Conservation (phyloP, 2,888 invertebrate genomes). For the Drosophila affinis region DNA sequence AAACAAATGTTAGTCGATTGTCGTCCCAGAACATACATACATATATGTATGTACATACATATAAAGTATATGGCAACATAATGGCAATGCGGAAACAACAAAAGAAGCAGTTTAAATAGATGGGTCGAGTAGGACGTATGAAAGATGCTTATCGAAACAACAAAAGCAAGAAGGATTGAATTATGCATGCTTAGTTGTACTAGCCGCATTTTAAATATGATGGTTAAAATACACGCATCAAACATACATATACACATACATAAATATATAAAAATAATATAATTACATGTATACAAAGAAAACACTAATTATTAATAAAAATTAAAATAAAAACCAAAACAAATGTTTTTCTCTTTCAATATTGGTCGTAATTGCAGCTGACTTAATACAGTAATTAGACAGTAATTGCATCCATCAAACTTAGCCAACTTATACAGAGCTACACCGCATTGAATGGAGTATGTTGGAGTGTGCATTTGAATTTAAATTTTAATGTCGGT, state of each 20-base stretch:
- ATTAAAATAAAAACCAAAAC: conserved; percentile 47
- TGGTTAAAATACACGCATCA: conserved; percentile 35
- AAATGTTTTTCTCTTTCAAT: neutral
- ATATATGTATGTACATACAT: neutral
- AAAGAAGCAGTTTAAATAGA: conserved; percentile 23
- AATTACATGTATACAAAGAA: conserved; percentile 76
- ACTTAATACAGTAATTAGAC: neutral
- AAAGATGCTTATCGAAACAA: conserved; percentile 5
- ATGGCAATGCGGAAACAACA: conserved; percentile 3
- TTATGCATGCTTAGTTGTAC: conserved; percentile 57
- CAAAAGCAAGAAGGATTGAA: conserved; percentile 21
- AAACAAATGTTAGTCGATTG: conserved; percentile 3
- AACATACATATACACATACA: conserved; percentile 54
- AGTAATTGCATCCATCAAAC: neutral
- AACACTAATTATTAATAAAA: conserved; percentile 72
- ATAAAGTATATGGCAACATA: neutral
- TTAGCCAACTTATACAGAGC: neutral
- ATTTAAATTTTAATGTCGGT: neutral
- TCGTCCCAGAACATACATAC: neutral
- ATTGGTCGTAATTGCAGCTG: neutral
- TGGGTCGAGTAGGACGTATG: conserved; percentile 5
- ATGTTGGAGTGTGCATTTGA: neutral
- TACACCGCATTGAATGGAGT: neutral
- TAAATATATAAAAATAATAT: conserved; percentile 48
- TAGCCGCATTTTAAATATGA: conserved; percentile 46